Conservation (phyloP, 2,113 vertebrate genomes). For the Amphiprion ocellaris region DNA sequence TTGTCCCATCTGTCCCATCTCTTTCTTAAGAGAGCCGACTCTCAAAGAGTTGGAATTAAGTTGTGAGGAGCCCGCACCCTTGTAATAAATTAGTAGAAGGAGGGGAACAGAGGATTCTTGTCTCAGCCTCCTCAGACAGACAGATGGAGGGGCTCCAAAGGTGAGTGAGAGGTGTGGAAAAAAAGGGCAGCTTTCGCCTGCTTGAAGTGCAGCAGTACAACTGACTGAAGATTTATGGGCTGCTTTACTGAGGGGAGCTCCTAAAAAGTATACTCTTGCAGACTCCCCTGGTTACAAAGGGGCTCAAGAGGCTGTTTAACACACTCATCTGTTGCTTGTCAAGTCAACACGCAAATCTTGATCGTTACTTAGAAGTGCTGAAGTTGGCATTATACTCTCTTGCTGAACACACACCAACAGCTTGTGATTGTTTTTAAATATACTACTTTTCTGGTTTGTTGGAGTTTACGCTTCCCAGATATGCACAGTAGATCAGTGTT, state of each 20-base stretch:
- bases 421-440: no score
- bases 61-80: constrained; percentile 17
- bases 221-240: constrained; percentile 71
- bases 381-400: no score
- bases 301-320: constrained; percentile 66
- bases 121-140: constrained; percentile 58
- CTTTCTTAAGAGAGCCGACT: constrained; percentile 35
- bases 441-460: no score
- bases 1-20: constrained; percentile 52
- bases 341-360: constrained; percentile 55
- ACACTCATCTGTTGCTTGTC: constrained; percentile 70
- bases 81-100: constrained; percentile 59
- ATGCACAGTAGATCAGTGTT: no score
- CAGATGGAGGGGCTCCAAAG: constrained; percentile 69
- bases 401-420: no score
- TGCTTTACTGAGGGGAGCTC: constrained; percentile 65
- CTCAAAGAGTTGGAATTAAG: constrained; percentile 57
- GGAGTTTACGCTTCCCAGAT: no score
- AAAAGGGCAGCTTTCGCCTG: constrained; percentile 52
- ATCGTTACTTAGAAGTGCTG: constrained; percentile 34
- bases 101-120: constrained; percentile 65
- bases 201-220: constrained; percentile 51
- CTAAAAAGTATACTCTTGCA: constrained; percentile 74
- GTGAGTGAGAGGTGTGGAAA: constrained; percentile 73
- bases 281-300: constrained; percentile 65